Evolutionary conservation across 2,113 vertebrate species (phyloP).

Genomic region (Varanus komodoensis): DNA sequence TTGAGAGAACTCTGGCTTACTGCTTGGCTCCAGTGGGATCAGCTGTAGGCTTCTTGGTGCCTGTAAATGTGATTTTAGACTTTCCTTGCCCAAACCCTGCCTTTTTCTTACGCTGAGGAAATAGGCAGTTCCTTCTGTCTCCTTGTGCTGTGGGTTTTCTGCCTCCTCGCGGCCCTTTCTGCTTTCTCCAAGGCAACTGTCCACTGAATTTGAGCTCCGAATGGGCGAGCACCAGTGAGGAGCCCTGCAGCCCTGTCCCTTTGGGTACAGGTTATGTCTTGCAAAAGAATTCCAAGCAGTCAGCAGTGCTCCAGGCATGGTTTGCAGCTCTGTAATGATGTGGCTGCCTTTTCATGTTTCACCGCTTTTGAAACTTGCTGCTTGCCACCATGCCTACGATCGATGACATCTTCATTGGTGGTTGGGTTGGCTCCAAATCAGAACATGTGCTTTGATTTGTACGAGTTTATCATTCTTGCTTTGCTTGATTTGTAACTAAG

Average conservation of each 20-base stretch:
- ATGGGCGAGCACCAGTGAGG: neutral
- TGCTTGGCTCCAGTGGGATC: neutral
- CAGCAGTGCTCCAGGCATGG: neutral
- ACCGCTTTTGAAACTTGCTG: neutral
- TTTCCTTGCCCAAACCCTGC: neutral
- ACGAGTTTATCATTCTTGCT: neutral
- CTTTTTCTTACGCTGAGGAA: neutral
- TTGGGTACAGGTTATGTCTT: neutral
- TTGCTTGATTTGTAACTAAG: neutral
- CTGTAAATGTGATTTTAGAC: neutral
- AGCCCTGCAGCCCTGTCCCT: neutral
- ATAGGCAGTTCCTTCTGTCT: neutral
- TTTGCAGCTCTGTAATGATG: neutral
- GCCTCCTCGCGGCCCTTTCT: neutral
- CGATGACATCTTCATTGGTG: neutral
- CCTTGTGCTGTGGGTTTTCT: neutral
- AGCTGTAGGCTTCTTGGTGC: neutral
- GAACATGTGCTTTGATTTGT: neutral
- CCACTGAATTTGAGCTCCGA: neutral
- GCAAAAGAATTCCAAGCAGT: neutral
- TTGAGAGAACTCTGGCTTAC: neutral
- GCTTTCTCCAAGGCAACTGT: neutral
- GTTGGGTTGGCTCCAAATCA: neutral
- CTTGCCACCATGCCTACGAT: neutral
- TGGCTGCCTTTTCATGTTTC: neutral